Evolutionary conservation across 2,797 vertebrate genomes (phyloP), one percentile per base, ranked within the genome.

Genomic region (Brotogeris chrysoptera): DNA sequence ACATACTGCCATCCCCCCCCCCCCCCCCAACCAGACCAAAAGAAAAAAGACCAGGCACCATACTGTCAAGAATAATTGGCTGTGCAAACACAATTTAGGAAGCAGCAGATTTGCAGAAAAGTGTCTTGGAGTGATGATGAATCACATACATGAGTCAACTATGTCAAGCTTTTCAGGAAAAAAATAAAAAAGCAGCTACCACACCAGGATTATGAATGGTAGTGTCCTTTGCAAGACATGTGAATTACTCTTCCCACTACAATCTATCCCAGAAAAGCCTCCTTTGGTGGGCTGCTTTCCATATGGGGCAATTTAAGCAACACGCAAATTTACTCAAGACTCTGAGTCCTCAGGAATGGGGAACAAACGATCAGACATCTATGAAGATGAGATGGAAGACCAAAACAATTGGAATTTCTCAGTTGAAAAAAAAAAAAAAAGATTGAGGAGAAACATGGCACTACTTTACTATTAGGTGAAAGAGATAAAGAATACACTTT

Each of bases 111-210:
- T 95, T 95, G 60, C 71, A 82, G 78, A 85, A 84, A 86, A 92
- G 60, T 81, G 64, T 95, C 80, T 94, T 73, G 70, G 92, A 88
- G 92, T 77, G 90, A 95, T 90, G 93, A 95, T 94, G 93, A 95
- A 96, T 95, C 90, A 95, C 66, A 71, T 84, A 71, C 55, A 87
- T 49, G 86, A 95, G 93, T 90, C 88, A 94, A 90, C 86, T 86
- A 55, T 6, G 21, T 55, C 77, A 92, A 68, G 90, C 5, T 88
- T 95, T 93, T 73, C 66, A 73, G 64, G 3, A 5, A n/a, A 70
- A 71, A 59, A 59, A 57, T 24, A 71, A 59, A 73, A 69, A 65
- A 10, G 13, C 81, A 82, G n/a, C 39, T 72, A 66, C 55, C 39
- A 81, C 70, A 90, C 55, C 44, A 86, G n/a, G 36, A 93, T 70